Base-by-base conservation (phyloP, 2,113 vertebrate genomes). In the Pyrgilauda ruficollis region DNA sequence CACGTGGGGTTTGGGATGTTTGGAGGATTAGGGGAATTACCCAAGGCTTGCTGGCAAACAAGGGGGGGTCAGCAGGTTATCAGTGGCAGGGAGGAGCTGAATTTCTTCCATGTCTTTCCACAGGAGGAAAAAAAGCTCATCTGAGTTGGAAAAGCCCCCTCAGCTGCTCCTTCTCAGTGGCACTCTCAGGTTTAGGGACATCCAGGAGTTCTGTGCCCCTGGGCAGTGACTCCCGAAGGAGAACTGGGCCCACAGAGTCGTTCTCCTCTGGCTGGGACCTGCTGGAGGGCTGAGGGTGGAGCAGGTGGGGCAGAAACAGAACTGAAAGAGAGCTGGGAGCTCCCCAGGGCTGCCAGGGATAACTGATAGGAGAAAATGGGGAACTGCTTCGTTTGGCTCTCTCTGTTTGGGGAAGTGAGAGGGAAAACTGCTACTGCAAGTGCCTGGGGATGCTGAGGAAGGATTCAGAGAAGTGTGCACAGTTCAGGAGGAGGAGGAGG, bases 1-100 rank as follows among this genome's bases (percentile, higher is more conserved):
- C 94, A 56, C 43, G 50, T 39, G 92, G 80, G 66, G 9, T 82
- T 46, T 8, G 16, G 87, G 87, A 89, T 79, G 74, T 92, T 63
- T 6, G 6, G 33, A 31, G 76, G 91, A 93, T 97, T 96, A 96
- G 86, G 53, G 81, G 78, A 91, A 94, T 97, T 95, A 78, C 35
- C 49, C 52, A 35, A 55, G 72, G 47, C 84, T 55, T 50, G 23
- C 18, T 47, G 72, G 31, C 11, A 19, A 53, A 21, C n/a, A 79
- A 37, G 13, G 77, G 39, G 39, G 28, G 84, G 78, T 94, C 74
- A 93, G 84, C 46, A 89, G 74, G 86, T 77, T 87, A 94, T 87
- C 79, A 53, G 74, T 4, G 3, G 2, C 47, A 18, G 44, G 75
- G 68, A 81, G 55, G 64, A 81, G 53, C 35, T 58, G 2, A 18